Evolutionary conservation across 2,797 vertebrate species (phyloP), one percentile per base, ranked within the genome.

Genomic region (Spinibarbus caldwelli): DNA sequence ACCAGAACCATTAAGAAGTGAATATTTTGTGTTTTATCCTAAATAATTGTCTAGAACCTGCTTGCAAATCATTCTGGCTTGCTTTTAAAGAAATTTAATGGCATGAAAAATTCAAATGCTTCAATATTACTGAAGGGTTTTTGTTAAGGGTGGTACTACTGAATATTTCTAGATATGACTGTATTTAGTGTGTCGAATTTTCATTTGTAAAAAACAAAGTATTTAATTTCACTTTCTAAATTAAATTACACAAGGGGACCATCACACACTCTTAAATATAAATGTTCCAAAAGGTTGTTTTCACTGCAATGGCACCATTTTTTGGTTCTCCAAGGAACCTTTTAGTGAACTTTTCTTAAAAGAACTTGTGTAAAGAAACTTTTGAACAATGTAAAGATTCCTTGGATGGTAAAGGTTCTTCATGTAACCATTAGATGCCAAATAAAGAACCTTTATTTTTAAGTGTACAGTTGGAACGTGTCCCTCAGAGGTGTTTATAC

Each of bases 51-150:
- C 31, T 75, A 66, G 26, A 62, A 76, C 21, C 8, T 76, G 57
- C 5, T 52, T 26, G 0, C 31, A 76, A 49, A 76, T 76, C 9
- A 45, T 52, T 52, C 14, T 2, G 3, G 21, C 71, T 75, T 34
- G 59, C 45, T 67, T 76, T 83, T 67, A 76, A 76, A 83, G 2
- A 23, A n/a, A 29, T 49, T 31, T 41, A 77, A 41, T 52, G 15
- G 15, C 17, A 47, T 29, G 4, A 52, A 41, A 54, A 41, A 54
- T n/a, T 49, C 8, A 8, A 49, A 75, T 47, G 23, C 41, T 36
- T 75, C 23, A 34, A 11, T 76, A 52, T 41, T 77, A 41, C 73
- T 41, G 15, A 84, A 84, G 41, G 26, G 17, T 6, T 31, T 29
- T 41, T 41, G 23, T 26, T 29, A 62, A 41, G 15, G 54, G n/a